A percentile compares a stretch with the other conserved stretches of the same genome.
phyloP scores from a whole-genome alignment of 2,888 invertebrate genomes.

The Stenodema calcarata region DNA sequence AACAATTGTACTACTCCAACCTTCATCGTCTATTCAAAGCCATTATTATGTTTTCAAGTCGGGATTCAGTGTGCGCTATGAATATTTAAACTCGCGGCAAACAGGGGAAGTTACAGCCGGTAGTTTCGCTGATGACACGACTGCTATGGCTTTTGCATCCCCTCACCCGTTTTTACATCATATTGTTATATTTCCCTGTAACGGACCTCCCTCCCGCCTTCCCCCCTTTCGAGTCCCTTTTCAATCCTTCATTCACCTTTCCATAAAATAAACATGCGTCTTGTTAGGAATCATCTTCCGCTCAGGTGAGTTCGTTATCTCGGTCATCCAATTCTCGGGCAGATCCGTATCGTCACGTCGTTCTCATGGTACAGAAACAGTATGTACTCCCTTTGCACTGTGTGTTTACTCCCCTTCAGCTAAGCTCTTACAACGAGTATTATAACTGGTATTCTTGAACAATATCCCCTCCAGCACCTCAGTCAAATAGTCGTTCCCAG shows the following conservation, averaged over 20 bases:
- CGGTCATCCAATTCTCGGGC: not conserved
- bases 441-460: no score
- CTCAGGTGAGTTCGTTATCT: not conserved
- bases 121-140: not conserved
- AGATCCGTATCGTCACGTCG: not conserved
- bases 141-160: not conserved
- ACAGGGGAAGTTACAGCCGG: not conserved
- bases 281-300: slow-evolving; percentile 14
- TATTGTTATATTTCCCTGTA: slow-evolving; percentile 5
- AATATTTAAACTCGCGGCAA: not conserved
- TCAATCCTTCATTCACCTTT: not conserved
- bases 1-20: not conserved
- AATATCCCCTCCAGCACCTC: no score
- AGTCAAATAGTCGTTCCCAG: no score
- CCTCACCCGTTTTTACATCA: not conserved
- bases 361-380: not conserved
- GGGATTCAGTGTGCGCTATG: not conserved
- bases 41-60: not conserved
- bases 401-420: no score
- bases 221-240: not conserved
- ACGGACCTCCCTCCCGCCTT: not conserved
- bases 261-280: slow-evolving; percentile 33
- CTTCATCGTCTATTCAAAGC: not conserved
- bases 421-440: no score
- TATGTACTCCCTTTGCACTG: no score